Conservation (phyloP, 2,113 vertebrate species). For the Oophaga pumilio region DNA sequence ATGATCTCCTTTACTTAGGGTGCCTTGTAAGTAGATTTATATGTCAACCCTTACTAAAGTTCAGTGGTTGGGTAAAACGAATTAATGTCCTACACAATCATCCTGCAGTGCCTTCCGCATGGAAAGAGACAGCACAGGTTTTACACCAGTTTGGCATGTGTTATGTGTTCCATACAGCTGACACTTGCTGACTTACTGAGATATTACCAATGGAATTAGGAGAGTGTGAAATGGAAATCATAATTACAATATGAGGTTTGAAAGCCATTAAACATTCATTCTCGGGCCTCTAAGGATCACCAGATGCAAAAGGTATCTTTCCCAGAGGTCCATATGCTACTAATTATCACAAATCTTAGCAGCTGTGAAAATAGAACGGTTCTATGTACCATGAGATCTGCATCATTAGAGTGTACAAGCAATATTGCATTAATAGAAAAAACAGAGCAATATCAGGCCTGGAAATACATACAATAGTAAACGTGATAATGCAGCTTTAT, state of each 20-base stretch:
- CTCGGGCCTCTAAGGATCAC: slow-evolving; percentile 48
- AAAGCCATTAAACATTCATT: slow-evolving; percentile 55
- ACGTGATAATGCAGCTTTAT: slow-evolving; percentile 22
- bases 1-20: background rate
- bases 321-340: slow-evolving; percentile 51
- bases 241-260: slow-evolving; percentile 55
- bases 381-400: slow-evolving; percentile 43
- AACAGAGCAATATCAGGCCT: background rate
- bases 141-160: slow-evolving; percentile 29
- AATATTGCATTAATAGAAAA: slow-evolving; percentile 35
- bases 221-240: slow-evolving; percentile 56
- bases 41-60: slow-evolving; percentile 16
- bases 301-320: slow-evolving; percentile 57
- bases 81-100: slow-evolving; percentile 15
- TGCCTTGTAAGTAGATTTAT: slow-evolving; percentile 28
- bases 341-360: slow-evolving; percentile 52
- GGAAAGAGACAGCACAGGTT: slow-evolving; percentile 2
- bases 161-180: slow-evolving; percentile 52
- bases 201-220: slow-evolving; percentile 56
- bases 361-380: slow-evolving; percentile 54
- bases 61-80: slow-evolving; percentile 37
- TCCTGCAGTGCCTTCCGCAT: slow-evolving; percentile 15
- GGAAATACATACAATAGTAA: slow-evolving; percentile 1
- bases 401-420: slow-evolving; percentile 37
- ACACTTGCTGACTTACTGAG: slow-evolving; percentile 48